Evolutionary conservation across 1,140 invertebrate genomes (phyloP), one percentile per base, ranked within the genome.

Genomic region (Heliconius congener): DNA sequence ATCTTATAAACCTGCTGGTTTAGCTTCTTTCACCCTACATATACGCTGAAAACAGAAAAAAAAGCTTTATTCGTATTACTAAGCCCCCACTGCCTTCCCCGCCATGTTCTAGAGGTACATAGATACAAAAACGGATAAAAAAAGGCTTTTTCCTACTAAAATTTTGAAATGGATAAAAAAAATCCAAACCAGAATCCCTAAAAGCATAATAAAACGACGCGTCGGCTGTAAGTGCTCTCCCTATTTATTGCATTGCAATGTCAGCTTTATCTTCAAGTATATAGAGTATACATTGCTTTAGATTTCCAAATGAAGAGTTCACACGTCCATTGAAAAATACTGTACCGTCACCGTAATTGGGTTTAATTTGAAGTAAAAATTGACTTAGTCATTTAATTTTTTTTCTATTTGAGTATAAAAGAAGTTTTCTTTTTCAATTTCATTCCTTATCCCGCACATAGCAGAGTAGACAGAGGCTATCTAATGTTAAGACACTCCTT

Each of bases 171-270:
- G 23, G 60, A 30, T 9, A 13, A 27, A 66, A 66, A 66, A 66
- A 66, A 27, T 27, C 27, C 60, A 66, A 27, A 66, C 60, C 23
- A 27, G 23, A 66, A 16, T 27, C 60, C 60, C 60, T 66, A 66
- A 66, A 66, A 66, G 60, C 60, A 66, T 66, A 66, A 66, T 66
- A 66, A 66, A 66, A 66, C 60, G 23, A 66, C 60, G 60, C 60
- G 60, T 66, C 60, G 11, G 27, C 60, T 13, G 27, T 66, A 66
- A 66, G 60, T 66, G 60, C 60, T 30, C 60, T 30, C 13, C 11
- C 55, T 57, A 57, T 57, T 57, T 19, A 23, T 57, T 23, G 9
- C 55, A 57, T 9, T 23, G 55, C 55, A 23, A 57, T 23, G 8
- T 57, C 18, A 23, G n/a, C 55, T 57, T 23, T 57, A 23, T 23